A percentile compares a stretch with the other conserved stretches of the same genome.
Conservation (phyloP, 2,113 vertebrate genomes). For the Spheniscus mendiculus region DNA sequence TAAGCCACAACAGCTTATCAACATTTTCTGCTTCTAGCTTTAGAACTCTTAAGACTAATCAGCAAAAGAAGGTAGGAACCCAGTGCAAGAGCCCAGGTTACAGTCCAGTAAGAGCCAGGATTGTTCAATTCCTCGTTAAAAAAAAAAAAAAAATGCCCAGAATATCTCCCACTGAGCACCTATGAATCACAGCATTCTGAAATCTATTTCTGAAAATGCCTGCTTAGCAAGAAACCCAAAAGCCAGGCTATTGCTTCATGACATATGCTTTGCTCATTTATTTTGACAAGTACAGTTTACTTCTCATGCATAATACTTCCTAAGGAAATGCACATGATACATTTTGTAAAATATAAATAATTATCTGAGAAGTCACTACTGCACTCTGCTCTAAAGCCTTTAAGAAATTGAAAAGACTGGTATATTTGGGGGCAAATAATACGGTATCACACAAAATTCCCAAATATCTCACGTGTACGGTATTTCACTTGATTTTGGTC, state of each 20-base stretch:
- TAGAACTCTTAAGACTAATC: not conserved
- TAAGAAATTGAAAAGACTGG: not conserved
- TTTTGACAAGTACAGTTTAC: not conserved
- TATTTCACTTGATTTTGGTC: not conserved
- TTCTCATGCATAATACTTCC: not conserved
- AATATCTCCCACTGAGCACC: not conserved
- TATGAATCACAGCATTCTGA: not conserved
- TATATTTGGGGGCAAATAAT: not conserved
- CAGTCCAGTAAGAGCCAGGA: not conserved
- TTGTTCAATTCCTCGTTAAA: not conserved
- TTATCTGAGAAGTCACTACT: not conserved
- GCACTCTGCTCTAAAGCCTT: not conserved
- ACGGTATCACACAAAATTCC: not conserved
- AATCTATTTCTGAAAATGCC: not conserved
- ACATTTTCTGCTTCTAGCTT: not conserved
- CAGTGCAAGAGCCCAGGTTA: not conserved
- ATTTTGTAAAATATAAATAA: not conserved
- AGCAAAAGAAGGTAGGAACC: not conserved
- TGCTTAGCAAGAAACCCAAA: not conserved
- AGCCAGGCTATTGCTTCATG: not conserved
- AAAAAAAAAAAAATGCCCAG: not conserved
- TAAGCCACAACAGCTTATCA: not conserved
- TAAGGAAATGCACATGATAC: not conserved
- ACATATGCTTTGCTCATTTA: not conserved
- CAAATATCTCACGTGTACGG: not conserved